Evolutionary conservation across 2,113 vertebrate species (phyloP).

Genomic region (Ondatra zibethicus): DNA sequence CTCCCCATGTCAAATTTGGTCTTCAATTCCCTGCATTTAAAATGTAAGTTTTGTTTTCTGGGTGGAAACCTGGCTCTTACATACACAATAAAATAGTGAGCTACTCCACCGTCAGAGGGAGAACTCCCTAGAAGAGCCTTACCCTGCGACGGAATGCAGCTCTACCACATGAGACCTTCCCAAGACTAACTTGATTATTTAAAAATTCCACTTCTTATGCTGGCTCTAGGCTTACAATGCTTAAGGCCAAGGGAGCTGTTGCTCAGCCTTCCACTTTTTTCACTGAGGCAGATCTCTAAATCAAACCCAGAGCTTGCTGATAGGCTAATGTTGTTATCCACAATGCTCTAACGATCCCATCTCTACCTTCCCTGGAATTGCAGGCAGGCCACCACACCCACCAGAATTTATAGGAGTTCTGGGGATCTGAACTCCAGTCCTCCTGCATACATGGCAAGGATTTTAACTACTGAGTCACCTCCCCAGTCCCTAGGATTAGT

Average conservation of each 20-base stretch:
- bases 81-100: not conserved
- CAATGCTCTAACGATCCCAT: not conserved
- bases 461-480: not conserved
- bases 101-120: not conserved
- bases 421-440: not conserved
- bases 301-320: not conserved
- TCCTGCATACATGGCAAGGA: not conserved
- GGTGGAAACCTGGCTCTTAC: slow-evolving; percentile 4
- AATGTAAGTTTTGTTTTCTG: slow-evolving; percentile 19
- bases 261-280: not conserved
- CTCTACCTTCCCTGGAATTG: not conserved
- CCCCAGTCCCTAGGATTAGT: not conserved
- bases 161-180: not conserved
- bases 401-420: not conserved
- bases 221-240: not conserved
- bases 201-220: not conserved
- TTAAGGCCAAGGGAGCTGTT: not conserved
- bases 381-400: not conserved
- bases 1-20: not conserved
- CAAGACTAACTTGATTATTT: not conserved
- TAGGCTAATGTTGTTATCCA: not conserved
- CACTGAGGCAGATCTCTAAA: not conserved
- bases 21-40: not conserved
- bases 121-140: not conserved
- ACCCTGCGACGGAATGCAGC: not conserved